phyloP scores from a whole-genome alignment of 2,797 vertebrate species.

The Tinamus major region DNA sequence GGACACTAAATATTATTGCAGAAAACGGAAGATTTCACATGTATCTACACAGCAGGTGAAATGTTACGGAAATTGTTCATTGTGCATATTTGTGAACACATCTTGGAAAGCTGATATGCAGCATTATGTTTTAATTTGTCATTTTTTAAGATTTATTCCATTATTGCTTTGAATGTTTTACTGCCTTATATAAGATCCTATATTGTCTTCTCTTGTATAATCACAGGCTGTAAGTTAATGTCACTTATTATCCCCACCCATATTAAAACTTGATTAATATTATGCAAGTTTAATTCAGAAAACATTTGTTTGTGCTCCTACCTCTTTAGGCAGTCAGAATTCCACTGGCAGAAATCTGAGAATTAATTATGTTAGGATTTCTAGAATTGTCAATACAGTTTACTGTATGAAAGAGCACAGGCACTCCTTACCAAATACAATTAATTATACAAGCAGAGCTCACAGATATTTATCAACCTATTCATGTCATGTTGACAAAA shows the following conservation, averaged over 20 bases:
- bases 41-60: not conserved
- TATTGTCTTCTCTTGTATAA: not conserved
- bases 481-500: not conserved
- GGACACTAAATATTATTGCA: not conserved
- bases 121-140: not conserved
- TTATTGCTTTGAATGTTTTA: not conserved
- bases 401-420: not conserved
- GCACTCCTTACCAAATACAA: not conserved
- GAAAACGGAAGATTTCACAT: not conserved
- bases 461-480: not conserved
- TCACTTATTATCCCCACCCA: fast-evolving
- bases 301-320: not conserved
- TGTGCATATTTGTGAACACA: not conserved
- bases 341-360: not conserved
- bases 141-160: not conserved
- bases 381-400: not conserved
- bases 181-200: not conserved
- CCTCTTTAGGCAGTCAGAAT: not conserved
- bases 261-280: not conserved
- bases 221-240: not conserved
- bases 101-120: not conserved
- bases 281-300: not conserved
- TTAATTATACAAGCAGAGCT: not conserved
- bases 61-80: not conserved
- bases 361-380: not conserved